Conservation (phyloP, 2,113 vertebrate species). For the Notechis scutatus region DNA sequence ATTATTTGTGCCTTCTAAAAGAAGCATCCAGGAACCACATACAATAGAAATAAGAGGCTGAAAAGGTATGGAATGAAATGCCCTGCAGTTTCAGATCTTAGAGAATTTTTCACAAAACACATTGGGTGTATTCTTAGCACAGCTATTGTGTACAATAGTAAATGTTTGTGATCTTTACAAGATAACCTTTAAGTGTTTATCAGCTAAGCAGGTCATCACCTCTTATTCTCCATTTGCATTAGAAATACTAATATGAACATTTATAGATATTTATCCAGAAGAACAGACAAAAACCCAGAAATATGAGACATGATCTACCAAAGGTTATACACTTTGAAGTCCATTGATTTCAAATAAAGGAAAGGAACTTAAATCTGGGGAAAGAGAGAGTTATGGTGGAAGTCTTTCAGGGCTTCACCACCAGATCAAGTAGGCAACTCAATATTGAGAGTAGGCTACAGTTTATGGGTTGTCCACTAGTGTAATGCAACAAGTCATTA, state of each 20-base stretch:
- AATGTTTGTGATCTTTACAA: constrained; percentile 12
- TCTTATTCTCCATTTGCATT: background rate
- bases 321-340: background rate
- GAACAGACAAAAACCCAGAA: background rate
- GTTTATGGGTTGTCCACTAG: background rate
- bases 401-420: background rate
- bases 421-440: background rate
- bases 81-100: constrained; percentile 44
- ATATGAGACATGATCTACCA: background rate
- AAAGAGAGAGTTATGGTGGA: background rate
- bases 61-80: constrained; percentile 37
- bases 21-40: constrained; percentile 66
- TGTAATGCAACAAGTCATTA: background rate
- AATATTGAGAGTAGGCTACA: background rate
- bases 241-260: background rate
- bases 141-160: constrained; percentile 18
- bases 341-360: background rate
- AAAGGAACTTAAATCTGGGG: background rate
- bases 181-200: background rate
- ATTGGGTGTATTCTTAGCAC: constrained; percentile 8
- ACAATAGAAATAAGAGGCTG: constrained; percentile 60
- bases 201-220: constrained; percentile 22
- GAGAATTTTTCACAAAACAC: constrained; percentile 40
- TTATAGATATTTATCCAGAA: constrained; percentile 19
- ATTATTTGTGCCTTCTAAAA: constrained; percentile 70